Percentiles rank a stretch among this genome's conserved stretches.
Evolutionary conservation across 2,113 vertebrate genomes (phyloP).

Genomic region (Diphyllodes magnificus): DNA sequence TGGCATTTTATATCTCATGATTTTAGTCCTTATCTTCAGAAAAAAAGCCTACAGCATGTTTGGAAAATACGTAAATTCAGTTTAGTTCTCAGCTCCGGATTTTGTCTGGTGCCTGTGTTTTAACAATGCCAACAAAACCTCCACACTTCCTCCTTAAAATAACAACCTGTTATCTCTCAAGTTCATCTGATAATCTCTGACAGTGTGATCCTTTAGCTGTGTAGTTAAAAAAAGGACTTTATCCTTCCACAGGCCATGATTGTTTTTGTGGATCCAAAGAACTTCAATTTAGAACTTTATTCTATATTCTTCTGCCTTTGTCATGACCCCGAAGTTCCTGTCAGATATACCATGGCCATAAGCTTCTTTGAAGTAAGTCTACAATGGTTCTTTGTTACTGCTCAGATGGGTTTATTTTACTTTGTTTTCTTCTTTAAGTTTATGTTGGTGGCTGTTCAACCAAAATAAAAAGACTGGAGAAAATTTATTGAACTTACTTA

Average conservation of each 20-base stretch:
- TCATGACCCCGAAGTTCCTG: conserved; percentile 87
- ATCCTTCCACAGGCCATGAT: conserved; percentile 82
- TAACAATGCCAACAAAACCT: neutral
- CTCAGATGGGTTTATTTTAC: neutral
- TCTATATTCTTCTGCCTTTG: conserved; percentile 90
- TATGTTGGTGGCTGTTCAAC: neutral
- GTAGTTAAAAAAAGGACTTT: neutral
- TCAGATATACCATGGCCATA: conserved; percentile 85
- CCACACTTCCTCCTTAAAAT: neutral
- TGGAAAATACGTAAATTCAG: neutral
- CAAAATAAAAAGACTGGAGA: neutral
- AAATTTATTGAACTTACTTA: neutral
- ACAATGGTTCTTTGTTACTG: neutral
- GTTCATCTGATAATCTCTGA: neutral
- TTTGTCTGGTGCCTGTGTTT: neutral
- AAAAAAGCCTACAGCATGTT: neutral
- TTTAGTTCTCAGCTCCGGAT: neutral
- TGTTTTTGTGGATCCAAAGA: conserved; percentile 87
- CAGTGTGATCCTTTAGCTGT: neutral
- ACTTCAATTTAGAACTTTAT: conserved; percentile 90
- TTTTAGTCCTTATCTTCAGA: neutral
- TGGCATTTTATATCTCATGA: neutral
- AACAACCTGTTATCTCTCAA: neutral
- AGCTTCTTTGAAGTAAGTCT: conserved; percentile 90
- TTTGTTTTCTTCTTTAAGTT: neutral